These are phyloP conservation scores for Hormiphora californensis DNA, from an alignment of 37 sponge, comb jelly and placozoan species.

Conservation along the genomic window DNA sequence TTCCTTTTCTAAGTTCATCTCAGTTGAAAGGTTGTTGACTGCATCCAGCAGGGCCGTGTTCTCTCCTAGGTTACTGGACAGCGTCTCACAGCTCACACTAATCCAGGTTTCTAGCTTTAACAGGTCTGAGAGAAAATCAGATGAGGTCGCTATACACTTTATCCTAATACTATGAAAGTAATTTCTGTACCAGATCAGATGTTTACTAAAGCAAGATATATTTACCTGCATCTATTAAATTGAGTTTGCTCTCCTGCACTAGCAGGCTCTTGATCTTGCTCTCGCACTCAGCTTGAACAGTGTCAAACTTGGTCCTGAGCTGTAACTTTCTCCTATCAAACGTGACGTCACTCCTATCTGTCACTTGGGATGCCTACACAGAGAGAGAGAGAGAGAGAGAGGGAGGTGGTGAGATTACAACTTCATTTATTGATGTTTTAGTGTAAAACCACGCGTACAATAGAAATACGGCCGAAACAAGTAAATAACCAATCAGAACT, in stretches of 20 bases:
- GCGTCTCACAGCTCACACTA: constrained; percentile 2
- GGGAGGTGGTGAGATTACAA: too few relatives aligned
- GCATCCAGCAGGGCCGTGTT: constrained; percentile 8
- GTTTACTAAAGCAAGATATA: too few relatives aligned
- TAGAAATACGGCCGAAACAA: too few relatives aligned
- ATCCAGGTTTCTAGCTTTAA: constrained; percentile 1
- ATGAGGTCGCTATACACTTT: not conserved
- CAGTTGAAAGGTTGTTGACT: not conserved
- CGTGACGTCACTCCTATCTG: not conserved
- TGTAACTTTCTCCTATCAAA: constrained; percentile 34
- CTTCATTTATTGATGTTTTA: too few relatives aligned
- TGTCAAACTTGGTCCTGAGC: constrained; percentile 26
- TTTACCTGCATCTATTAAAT: constrained; percentile 6
- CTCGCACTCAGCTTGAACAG: constrained; percentile 20
- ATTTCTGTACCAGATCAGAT: too few relatives aligned
- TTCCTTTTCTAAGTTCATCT: not conserved
- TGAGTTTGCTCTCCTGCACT: constrained; percentile 22
- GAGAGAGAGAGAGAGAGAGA: too few relatives aligned
- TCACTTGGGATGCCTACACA: too few relatives aligned
- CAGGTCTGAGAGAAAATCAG: not conserved
- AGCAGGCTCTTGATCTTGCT: constrained; percentile 38
- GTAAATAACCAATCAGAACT: too few relatives aligned
- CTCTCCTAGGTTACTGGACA: constrained; percentile 2
- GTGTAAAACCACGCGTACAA: too few relatives aligned
- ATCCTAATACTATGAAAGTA: too few relatives aligned